A percentile compares a stretch with the other conserved stretches of the same genome.
Conservation (phyloP, 2,113 vertebrate genomes). For the Rhinoderma darwinii region DNA sequence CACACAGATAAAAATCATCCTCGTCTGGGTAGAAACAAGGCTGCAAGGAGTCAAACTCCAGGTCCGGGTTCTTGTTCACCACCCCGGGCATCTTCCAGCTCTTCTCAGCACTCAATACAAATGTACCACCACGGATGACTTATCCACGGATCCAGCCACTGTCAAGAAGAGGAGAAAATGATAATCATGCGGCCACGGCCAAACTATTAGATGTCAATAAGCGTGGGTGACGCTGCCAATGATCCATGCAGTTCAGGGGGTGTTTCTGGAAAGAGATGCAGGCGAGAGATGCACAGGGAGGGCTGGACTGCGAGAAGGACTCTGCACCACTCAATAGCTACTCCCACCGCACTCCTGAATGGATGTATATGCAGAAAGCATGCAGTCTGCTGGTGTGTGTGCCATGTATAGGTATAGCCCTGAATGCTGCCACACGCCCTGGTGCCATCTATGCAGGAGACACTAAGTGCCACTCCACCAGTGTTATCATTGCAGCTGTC, state of each 20-base stretch:
- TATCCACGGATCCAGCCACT: conserved; percentile 24
- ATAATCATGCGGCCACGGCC: neutral
- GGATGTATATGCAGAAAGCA: conserved; percentile 18
- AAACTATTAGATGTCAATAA: neutral
- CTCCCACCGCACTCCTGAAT: conserved; percentile 45
- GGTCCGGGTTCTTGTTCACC: conserved; percentile 91
- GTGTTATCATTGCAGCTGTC: neutral
- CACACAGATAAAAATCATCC: conserved; percentile 96
- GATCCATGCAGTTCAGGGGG: conserved; percentile 32
- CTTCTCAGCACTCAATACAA: neutral
- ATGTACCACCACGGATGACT: neutral
- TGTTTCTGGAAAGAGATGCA: conserved; percentile 36
- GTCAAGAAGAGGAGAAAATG: conserved; percentile 36
- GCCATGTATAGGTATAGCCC: neutral
- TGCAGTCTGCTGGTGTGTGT: conserved; percentile 17
- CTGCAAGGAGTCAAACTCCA: conserved; percentile 97
- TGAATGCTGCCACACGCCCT: neutral
- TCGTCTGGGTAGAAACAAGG: conserved; percentile 98
- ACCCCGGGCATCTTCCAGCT: conserved; percentile 85
- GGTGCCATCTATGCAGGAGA: neutral
- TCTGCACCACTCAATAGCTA: conserved; percentile 42
- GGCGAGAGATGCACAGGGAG: conserved; percentile 21
- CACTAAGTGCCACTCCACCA: neutral
- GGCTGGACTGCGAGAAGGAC: conserved; percentile 26
- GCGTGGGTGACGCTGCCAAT: neutral